Evolutionary conservation across 2,797 vertebrate genomes (phyloP), one percentile per base, ranked within the genome.

Genomic region (Sternarchorhynchus goeldii): DNA sequence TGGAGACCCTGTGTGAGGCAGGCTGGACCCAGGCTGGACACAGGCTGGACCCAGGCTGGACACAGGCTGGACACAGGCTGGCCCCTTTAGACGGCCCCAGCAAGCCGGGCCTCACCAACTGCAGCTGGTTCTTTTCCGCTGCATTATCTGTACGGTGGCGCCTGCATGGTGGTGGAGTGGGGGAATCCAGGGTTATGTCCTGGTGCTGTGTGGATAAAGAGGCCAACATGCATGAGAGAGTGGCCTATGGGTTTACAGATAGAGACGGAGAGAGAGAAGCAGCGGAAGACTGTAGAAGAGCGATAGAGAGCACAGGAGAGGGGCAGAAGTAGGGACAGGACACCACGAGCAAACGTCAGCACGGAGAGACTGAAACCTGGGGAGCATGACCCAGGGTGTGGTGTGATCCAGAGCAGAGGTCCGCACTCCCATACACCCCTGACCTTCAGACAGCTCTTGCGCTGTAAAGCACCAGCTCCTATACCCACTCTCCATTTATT

Each of bases 261-360:
- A 72, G 20, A 84, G 57, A n/a, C 39, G 34, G 32, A 66, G 34
- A 32, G 88, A 81, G 81, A 90, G 85, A 36, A 12, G 75, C 79
- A 66, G 85, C 82, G 78, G 85, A 85, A 81, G 88, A 83, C 87
- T 85, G 85, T 88, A 77, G 85, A 79, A 53, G 31, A 20, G 59
- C 68, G 62, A 67, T 56, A 69, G 66, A 76, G 25, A 31, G 56
- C 12, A 34, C 59, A 57, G 32, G 8, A 7, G 20, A 5, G 18
- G 18, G 55, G 41, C 25, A 32, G 73, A 78, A 59, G 62, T 41
- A 87, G 83, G 86, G 84, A 75, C 12, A 25, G n/a, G 62, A 87
- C 77, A 84, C 56, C 73, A 73, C 85, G 77, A 83, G 75, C 62
- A 86, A 65, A 82, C 85, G 78, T 86, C 72, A 83, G 71, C 36